Percentiles rank a stretch among this genome's conserved stretches.
Evolutionary conservation across 2,797 vertebrate genomes (phyloP).

Genomic region (Clarias platycephalus): DNA sequence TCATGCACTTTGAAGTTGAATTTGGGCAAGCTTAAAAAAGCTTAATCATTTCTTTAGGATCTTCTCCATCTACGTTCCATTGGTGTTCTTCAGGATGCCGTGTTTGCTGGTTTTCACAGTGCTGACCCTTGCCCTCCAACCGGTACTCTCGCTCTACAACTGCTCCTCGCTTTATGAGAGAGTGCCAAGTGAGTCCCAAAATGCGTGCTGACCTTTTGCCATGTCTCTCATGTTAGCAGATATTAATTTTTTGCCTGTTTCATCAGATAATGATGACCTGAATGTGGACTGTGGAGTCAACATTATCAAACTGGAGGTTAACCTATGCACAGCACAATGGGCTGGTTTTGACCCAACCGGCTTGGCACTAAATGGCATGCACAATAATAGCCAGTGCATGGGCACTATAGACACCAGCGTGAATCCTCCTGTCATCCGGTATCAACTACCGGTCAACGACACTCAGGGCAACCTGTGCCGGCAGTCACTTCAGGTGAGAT

Average conservation of each 20-base stretch:
- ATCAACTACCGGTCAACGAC: slow-evolving; percentile 73
- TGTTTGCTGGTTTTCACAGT: slow-evolving; percentile 61
- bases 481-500: slow-evolving; percentile 72
- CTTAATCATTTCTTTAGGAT: background rate
- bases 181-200: slow-evolving; percentile 65
- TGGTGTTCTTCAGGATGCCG: slow-evolving; percentile 34
- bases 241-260: slow-evolving; percentile 13
- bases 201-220: background rate
- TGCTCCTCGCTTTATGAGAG: slow-evolving; percentile 69
- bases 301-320: slow-evolving; percentile 71
- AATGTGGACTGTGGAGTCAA: slow-evolving; percentile 68
- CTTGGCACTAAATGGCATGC: slow-evolving; percentile 75
- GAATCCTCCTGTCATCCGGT: slow-evolving; percentile 71
- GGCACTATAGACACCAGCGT: slow-evolving; percentile 66
- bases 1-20: no score
- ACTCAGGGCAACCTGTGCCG: slow-evolving; percentile 73
- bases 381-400: slow-evolving; percentile 64
- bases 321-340: slow-evolving; percentile 76
- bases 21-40: background rate
- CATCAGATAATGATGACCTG: slow-evolving; percentile 72
- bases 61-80: background rate
- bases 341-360: slow-evolving; percentile 67
- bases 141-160: slow-evolving; percentile 66
- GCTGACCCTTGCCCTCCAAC: slow-evolving; percentile 64
- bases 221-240: background rate